These are phyloP conservation scores for Thunnus thynnus DNA, from an alignment of 2,113 vertebrate genomes.

Conservation along the genomic window DNA sequence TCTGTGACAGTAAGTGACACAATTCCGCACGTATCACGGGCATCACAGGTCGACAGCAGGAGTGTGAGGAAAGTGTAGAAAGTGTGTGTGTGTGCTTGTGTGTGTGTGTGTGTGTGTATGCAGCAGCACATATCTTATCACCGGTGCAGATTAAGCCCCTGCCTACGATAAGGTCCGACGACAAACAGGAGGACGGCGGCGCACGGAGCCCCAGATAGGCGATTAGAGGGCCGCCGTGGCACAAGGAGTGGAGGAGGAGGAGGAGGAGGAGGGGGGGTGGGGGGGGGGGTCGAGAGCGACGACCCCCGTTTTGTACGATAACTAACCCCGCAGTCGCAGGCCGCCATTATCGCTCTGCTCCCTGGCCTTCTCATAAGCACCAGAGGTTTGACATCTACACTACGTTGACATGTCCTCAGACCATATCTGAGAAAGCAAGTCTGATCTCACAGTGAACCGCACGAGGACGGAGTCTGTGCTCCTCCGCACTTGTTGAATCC, in stretches of 20 bases:
- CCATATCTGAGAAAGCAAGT: slow-evolving; percentile 15
- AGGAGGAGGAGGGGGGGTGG: neutral
- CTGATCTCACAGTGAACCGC: neutral
- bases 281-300: slow-evolving; percentile 17
- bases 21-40: neutral
- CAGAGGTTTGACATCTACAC: slow-evolving; percentile 44
- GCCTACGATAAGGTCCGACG: slow-evolving; percentile 67
- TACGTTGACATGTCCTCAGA: slow-evolving; percentile 30
- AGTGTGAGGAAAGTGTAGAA: slow-evolving; percentile 16
- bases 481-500: slow-evolving; percentile 27
- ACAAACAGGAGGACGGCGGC: slow-evolving; percentile 57
- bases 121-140: slow-evolving; percentile 65
- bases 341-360: slow-evolving; percentile 66
- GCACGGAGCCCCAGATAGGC: slow-evolving; percentile 59
- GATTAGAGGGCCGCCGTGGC: slow-evolving; percentile 60
- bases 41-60: slow-evolving; percentile 18
- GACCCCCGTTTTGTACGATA: slow-evolving; percentile 58
- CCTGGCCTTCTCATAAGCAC: slow-evolving; percentile 63
- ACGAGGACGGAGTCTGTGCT: neutral
- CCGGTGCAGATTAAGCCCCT: slow-evolving; percentile 67
- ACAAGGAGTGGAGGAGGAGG: neutral
- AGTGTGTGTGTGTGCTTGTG: slow-evolving; percentile 27
- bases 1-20: slow-evolving; percentile 22
- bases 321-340: slow-evolving; percentile 39
- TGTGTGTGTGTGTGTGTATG: slow-evolving; percentile 19